phyloP scores from a whole-genome alignment of 1,140 invertebrate species.

The Pseudomyrmex concolor region DNA sequence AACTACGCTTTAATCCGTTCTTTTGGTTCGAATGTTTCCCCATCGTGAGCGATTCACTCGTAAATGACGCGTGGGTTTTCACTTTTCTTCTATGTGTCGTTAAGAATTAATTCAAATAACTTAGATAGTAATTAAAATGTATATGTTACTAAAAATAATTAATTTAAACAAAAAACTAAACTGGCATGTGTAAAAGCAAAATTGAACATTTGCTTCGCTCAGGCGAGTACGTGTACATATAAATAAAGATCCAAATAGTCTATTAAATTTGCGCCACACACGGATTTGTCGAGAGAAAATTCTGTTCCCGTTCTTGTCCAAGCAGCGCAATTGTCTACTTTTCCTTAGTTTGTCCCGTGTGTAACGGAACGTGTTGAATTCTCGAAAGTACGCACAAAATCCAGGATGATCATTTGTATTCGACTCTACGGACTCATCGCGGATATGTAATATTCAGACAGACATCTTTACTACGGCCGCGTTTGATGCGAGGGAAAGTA shows the following conservation, averaged over 20 bases:
- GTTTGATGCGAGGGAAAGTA: conserved; percentile 38
- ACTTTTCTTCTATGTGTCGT: too few relatives aligned
- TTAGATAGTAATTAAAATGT: too few relatives aligned
- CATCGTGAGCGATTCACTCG: too few relatives aligned
- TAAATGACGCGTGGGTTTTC: too few relatives aligned
- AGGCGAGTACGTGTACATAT: neutral
- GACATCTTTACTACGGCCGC: conserved; percentile 11
- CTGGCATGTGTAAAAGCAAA: too few relatives aligned
- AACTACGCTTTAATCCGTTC: neutral
- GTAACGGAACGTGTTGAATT: neutral
- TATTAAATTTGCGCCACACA: neutral
- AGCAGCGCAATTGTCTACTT: too few relatives aligned
- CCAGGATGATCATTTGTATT: conserved; percentile 23
- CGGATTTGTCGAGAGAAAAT: neutral
- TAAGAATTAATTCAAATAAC: too few relatives aligned
- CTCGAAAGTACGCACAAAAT: neutral
- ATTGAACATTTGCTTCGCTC: too few relatives aligned
- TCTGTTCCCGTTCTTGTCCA: neutral
- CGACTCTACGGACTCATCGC: neutral
- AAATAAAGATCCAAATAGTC: neutral
- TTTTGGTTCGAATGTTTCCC: too few relatives aligned
- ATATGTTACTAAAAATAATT: too few relatives aligned
- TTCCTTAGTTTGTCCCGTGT: too few relatives aligned
- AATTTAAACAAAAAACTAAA: too few relatives aligned
- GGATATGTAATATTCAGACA: neutral